Evolutionary conservation across 2,888 invertebrate genomes (phyloP), one percentile per base, ranked within the genome.

Genomic region (Blastobasis lacticolella): DNA sequence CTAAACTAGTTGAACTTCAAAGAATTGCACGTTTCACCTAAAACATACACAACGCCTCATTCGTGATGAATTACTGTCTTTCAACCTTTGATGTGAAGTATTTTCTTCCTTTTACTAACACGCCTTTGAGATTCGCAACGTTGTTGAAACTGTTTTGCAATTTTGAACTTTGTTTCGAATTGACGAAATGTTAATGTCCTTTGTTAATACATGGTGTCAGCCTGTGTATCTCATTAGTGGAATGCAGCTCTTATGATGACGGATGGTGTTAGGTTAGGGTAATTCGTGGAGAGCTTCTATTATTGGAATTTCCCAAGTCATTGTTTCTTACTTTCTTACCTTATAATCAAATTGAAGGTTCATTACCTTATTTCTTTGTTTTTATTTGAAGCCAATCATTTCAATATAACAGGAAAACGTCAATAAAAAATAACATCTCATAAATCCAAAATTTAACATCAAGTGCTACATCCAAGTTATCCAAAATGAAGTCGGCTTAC

Each of bases 81-180:
- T 64, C 57, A 46, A 55, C 57, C 75, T 76, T 75, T 77, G 75
- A 76, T 72, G 69, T 71, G 58, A 64, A 59, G 59, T 58, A 60
- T 59, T 67, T 63, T 68, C 61, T 53, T 57, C 59, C 60, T 64
- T 64, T 67, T 69, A 62, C 66, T 67, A 67, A 62, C 62, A 67
- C 61, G 63, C 64, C 64, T 73, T 73, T 73, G 73, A 68, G 65
- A 50, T 55, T 58, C 56, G 63, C 66, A 66, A 73, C n/a, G n/a
- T n/a, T 69, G 71, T 69, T 69, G 64, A 61, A 57, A 51, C 54
- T 48, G 6, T 37, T 51, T 45, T 46, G 10, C 37, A 37, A 45
- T 38, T 9, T 43, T 8, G 36, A 46, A 10, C 41, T 46, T 40
- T 58, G 47, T 53, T 48, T 48, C 46, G 10, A 44, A 52, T 51